phyloP scores from a whole-genome alignment of 1,140 invertebrate genomes.

The Macrobrachium nipponense region DNA sequence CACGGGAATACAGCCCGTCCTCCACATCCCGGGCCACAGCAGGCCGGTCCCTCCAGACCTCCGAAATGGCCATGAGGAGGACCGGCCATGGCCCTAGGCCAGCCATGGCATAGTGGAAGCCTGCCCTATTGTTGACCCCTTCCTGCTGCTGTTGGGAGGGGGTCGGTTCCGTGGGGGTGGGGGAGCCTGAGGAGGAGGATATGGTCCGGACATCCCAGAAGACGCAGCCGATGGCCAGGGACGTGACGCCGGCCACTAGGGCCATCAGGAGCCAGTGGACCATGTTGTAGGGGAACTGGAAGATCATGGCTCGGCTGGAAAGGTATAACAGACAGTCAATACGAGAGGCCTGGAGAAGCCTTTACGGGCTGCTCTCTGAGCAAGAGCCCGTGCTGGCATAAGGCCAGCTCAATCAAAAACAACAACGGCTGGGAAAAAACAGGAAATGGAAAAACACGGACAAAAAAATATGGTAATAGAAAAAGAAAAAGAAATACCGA shows the following conservation, averaged over 20 bases:
- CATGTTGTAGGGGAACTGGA: conserved; percentile 88
- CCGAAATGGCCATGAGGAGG: conserved; percentile 77
- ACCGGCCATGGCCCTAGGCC: conserved; percentile 82
- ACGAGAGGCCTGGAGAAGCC: no score
- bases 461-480: no score
- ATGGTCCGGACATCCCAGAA: conserved; percentile 85
- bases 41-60: conserved; percentile 77
- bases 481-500: no score
- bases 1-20: conserved; percentile 82
- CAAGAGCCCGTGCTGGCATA: no score
- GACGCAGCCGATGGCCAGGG: conserved; percentile 85
- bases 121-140: conserved; percentile 76
- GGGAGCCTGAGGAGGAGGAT: no score
- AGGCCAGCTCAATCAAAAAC: no score
- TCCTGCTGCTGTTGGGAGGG: conserved; percentile 75
- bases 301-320: conserved; percentile 78
- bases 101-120: conserved; percentile 87
- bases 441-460: no score
- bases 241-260: conserved; percentile 82
- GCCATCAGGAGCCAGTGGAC: conserved; percentile 82
- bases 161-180: conserved; percentile 53
- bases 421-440: no score
- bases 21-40: conserved; percentile 83
- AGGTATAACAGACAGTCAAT: neutral
- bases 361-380: no score